Evolutionary conservation across 2,113 vertebrate genomes (phyloP).

Genomic region (Gadus macrocephalus): DNA sequence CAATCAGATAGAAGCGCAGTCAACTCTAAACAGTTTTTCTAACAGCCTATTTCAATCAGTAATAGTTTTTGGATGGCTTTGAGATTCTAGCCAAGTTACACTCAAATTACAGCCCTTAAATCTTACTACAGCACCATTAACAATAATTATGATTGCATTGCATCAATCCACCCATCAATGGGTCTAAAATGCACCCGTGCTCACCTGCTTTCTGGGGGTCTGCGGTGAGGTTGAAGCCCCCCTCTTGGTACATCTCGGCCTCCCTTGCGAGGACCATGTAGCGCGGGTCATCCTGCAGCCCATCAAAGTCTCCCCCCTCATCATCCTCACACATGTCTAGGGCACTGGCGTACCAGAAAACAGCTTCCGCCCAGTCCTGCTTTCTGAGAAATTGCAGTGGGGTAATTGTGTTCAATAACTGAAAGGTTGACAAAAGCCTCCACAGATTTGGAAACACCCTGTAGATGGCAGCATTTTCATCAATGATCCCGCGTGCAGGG

Average conservation of each 20-base stretch:
- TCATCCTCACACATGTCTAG: constrained; percentile 89
- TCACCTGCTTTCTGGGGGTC: constrained; percentile 87
- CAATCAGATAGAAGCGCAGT: too few species aligned
- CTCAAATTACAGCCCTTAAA: too few species aligned
- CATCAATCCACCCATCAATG: neutral
- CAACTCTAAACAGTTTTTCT: too few species aligned
- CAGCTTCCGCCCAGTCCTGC: constrained; percentile 82
- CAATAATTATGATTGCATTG: neutral
- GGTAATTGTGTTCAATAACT: neutral
- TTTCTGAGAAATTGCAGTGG: constrained; percentile 57
- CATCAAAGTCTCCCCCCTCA: constrained; percentile 92
- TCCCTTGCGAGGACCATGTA: constrained; percentile 86
- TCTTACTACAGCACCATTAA: neutral
- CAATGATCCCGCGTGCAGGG: too few species aligned
- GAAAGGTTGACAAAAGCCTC: too few species aligned
- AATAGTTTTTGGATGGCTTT: too few species aligned
- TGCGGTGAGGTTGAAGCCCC: constrained; percentile 73
- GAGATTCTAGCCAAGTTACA: too few species aligned
- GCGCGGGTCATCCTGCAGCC: constrained; percentile 86
- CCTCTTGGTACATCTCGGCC: constrained; percentile 84
- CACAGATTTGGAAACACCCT: too few species aligned
- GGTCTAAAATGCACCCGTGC: neutral
- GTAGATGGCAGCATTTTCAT: too few species aligned
- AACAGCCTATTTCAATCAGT: too few species aligned
- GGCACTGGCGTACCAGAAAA: constrained; percentile 82